Base-by-base conservation (phyloP, 2,888 invertebrate genomes). In the Heliothis peltigera region DNA sequence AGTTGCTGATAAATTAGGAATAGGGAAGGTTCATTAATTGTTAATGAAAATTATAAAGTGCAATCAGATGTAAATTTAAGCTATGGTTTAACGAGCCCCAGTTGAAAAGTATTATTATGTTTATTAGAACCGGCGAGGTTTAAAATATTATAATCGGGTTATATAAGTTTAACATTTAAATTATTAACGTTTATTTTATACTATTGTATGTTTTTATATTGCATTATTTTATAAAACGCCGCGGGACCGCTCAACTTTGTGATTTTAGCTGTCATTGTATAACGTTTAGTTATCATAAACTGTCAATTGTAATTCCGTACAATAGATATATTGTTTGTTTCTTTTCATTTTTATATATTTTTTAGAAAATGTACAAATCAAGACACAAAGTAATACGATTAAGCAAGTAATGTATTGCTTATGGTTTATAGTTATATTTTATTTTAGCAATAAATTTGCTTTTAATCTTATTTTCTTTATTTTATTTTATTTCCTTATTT, bases 391-490 rank as follows among this genome's bases (percentile, higher is more conserved):
- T 85, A 84, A 85, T 84, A 87, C 84, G 82, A 76, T 84, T 88
- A 90, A 92, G 90, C 92, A 90, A 91, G 88, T 86, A 85, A 81
- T 91, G 89, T 93, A 91, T 91, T 92, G 92, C 92, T 93, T 90
- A 89, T 88, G 93, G 92, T 92, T 94, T 92, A 91, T 92, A 89
- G 92, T 92, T 86, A 89, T 92, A 92, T 93, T 93, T 92, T 94
- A 91, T 92, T 92, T 92, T 95, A 95, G 95, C 95, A 95, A 95
- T 95, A 95, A 95, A 94, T 89, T 95, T 95, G 94, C 94, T 94
- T 95, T 91, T 92, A 91, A 89, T 92, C 83, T 90, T 86, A 89
- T 93, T 93, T 93, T 76, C 64, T 89, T 92, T 87, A 88, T 93
- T 92, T 91, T 87, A 88, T 92, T 92, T 70, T 75, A 82, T 83